These are phyloP conservation scores for Peribatodes rhomboidaria DNA, from an alignment of 2,888 invertebrate species.

Conservation along the genomic window DNA sequence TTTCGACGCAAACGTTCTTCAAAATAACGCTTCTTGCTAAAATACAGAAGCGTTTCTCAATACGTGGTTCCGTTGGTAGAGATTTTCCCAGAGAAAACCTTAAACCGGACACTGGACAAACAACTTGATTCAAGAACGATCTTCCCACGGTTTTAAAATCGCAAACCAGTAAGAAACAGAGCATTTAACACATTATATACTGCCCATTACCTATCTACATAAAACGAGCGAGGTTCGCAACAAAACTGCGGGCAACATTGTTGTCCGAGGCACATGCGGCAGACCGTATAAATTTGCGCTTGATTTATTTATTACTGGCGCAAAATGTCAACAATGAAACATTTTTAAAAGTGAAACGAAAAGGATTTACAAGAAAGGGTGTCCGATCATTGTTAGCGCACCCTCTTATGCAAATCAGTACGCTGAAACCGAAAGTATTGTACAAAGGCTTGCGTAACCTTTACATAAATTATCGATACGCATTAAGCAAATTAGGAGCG, in stretches of 20 bases:
- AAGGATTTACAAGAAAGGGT: slow-evolving; percentile 78
- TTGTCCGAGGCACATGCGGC: slow-evolving; percentile 66
- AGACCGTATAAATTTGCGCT: slow-evolving; percentile 76
- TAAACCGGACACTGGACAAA: slow-evolving; percentile 6
- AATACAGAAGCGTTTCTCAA: background rate
- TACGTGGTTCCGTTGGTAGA: background rate
- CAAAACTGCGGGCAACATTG: slow-evolving; percentile 69
- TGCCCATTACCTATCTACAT: slow-evolving; percentile 54
- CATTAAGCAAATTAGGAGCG: slow-evolving; percentile 77
- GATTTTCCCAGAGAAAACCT: slow-evolving; percentile 3
- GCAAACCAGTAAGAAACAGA: slow-evolving; percentile 39
- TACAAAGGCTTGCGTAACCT: slow-evolving; percentile 77
- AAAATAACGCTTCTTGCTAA: too few relatives aligned
- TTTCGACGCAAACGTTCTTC: too few relatives aligned
- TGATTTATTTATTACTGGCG: slow-evolving; percentile 84
- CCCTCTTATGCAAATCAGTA: slow-evolving; percentile 83
- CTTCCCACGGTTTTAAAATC: slow-evolving; percentile 59
- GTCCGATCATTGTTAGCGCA: slow-evolving; percentile 70
- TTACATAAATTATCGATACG: slow-evolving; percentile 82
- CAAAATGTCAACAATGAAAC: slow-evolving; percentile 82
- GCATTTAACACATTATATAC: slow-evolving; percentile 55
- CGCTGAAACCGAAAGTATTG: slow-evolving; percentile 83
- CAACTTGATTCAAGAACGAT: slow-evolving; percentile 27
- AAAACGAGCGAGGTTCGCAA: slow-evolving; percentile 52
- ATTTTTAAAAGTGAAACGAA: slow-evolving; percentile 82